Percentiles rank a stretch among this genome's conserved stretches.
Evolutionary conservation across 2,888 invertebrate genomes (phyloP).

Genomic region (Charanyca ferruginea): DNA sequence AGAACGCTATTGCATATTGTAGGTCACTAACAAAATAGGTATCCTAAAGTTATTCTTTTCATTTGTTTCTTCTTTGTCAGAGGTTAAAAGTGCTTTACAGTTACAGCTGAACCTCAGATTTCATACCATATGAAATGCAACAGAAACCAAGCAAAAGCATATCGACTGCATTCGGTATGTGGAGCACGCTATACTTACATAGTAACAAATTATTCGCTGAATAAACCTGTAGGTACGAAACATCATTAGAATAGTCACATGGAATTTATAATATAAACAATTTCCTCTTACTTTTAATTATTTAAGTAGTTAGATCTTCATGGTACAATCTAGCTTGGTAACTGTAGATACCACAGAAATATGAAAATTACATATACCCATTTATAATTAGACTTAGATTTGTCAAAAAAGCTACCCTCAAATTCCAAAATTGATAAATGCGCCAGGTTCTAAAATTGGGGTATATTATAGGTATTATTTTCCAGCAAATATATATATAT

Average conservation of each 20-base stretch:
- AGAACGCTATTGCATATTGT: conserved; percentile 26
- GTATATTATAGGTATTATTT: no score
- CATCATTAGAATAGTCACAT: neutral
- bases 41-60: neutral
- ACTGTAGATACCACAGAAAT: neutral
- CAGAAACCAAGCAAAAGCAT: neutral
- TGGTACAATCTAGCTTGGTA: neutral
- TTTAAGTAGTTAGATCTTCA: conserved; percentile 13
- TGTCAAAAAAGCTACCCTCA: no score
- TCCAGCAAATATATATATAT: no score
- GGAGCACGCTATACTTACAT: neutral
- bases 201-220: conserved; percentile 7
- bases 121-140: neutral
- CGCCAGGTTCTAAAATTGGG: no score
- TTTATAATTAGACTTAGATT: no score
- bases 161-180: neutral
- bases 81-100: neutral
- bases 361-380: no score
- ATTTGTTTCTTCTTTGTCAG: neutral
- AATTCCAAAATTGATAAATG: no score
- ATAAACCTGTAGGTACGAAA: neutral
- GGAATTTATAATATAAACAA: neutral
- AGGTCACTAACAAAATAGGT: conserved; percentile 3
- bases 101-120: neutral
- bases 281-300: conserved; percentile 12